A percentile compares a stretch with the other conserved stretches of the same genome.
phyloP scores from a whole-genome alignment of 2,113 vertebrate species.

The Varanus komodoensis region DNA sequence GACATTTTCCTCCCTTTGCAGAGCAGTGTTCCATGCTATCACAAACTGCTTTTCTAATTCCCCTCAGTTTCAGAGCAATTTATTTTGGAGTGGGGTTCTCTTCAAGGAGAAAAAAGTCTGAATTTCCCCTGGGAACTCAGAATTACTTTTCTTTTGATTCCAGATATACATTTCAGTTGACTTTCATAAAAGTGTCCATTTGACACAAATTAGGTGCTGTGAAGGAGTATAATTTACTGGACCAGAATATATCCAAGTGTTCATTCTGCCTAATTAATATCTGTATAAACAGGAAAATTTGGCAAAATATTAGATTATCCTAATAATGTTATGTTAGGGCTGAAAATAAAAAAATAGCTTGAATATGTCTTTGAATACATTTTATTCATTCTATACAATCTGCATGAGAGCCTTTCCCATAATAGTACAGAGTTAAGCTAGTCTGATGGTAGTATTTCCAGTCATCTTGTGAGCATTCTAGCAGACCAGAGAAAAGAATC shows the following conservation, averaged over 20 bases:
- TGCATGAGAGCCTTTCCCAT: not conserved
- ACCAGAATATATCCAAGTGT: not conserved
- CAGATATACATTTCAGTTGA: not conserved
- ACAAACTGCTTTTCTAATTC: not conserved
- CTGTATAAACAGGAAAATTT: not conserved
- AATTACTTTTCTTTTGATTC: not conserved
- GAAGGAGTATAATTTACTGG: not conserved
- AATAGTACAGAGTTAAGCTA: not conserved
- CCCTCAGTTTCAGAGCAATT: not conserved
- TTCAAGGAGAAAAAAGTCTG: not conserved
- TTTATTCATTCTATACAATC: not conserved
- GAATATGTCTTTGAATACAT: not conserved
- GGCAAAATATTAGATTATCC: not conserved
- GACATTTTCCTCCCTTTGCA: not conserved
- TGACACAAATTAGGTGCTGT: not conserved
- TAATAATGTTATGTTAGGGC: not conserved
- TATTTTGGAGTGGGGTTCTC: not conserved
- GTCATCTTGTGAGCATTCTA: not conserved
- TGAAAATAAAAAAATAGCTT: not conserved
- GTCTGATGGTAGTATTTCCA: not conserved
- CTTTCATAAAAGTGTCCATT: not conserved
- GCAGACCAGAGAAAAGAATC: not conserved
- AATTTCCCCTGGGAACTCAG: not conserved
- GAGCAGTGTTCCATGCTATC: not conserved
- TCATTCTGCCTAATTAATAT: not conserved